Base-by-base conservation (phyloP, 2,797 vertebrate species). In the Lithobates sylvaticus region DNA sequence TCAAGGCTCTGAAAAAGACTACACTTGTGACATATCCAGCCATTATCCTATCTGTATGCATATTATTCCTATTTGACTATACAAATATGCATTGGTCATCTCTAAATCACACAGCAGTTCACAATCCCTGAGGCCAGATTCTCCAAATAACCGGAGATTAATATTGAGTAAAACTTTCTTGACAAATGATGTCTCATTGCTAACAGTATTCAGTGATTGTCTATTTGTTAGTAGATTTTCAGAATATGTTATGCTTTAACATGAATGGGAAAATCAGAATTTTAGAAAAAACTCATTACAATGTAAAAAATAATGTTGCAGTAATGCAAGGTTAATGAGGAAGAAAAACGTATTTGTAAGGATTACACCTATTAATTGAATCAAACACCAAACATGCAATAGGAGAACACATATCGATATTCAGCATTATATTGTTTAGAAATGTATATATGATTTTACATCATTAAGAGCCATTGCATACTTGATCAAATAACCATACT, bases 101-200 rank as follows among this genome's bases (percentile, higher is more conserved):
- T 54, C 50, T 76, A 58, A 76, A 76, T 58, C 72, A 42, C 34
- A 58, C 29, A 61, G 74, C 50, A 15, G 74, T 21, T 76, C 74
- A 34, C 54, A 29, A 61, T 61, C 74, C 47, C 47, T 29, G 74
- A 76, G 74, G 50, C 47, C 47, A 76, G 47, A n/a, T 54, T 61
- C 27, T 76, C 50, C 32, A 76, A 76, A 76, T 76, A 54, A 76
- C 50, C 32, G 29, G 73, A 75, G 26, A 76, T 54, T 76, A 76
- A 47, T 76, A 36, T 61, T 76, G 29, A 54, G 29, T 61, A 34
- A 76, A 76, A 76, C 27, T 58, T 76, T 54, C 26, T 58, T 76
- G 47, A 61, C 74, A 76, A 58, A 76, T 61, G 27, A 50, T 76
- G 47, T 76, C 47, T 76, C 36, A 44, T 42, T 73, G 72, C 72